phyloP scores from a whole-genome alignment of 2,797 vertebrate genomes.

The Morus bassanus region DNA sequence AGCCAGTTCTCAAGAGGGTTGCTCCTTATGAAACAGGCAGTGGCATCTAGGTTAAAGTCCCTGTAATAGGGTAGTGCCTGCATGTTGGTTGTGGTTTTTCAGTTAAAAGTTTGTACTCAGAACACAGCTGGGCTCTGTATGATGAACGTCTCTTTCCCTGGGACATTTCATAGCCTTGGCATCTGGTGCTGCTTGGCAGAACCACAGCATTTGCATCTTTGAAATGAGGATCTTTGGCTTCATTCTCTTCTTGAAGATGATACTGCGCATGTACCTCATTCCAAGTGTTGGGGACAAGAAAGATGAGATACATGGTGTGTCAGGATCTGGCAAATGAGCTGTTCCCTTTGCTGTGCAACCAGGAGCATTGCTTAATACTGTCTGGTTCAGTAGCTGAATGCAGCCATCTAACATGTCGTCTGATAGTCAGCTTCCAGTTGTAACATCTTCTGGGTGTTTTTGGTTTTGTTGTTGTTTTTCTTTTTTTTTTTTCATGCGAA shows the following conservation, averaged over 20 bases:
- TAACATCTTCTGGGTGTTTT: background rate
- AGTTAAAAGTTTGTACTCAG: background rate
- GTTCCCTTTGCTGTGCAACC: background rate
- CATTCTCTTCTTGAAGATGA: background rate
- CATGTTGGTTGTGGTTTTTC: background rate
- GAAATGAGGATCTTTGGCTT: background rate
- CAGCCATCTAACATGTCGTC: background rate
- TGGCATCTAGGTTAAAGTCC: constrained; percentile 47
- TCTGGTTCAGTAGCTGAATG: background rate
- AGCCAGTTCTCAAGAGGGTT: background rate
- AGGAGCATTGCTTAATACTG: background rate
- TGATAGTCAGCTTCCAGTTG: background rate
- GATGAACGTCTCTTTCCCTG: background rate
- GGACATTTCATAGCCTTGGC: background rate
- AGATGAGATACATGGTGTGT: background rate
- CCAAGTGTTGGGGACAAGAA: background rate
- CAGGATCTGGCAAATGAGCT: background rate
- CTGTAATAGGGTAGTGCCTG: background rate
- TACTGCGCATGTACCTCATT: background rate
- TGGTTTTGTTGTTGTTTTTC: background rate
- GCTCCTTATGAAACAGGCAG: constrained; percentile 14
- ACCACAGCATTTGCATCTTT: background rate
- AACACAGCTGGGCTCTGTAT: background rate
- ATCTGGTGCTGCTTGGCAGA: background rate
- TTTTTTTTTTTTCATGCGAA: background rate